Evolutionary conservation across 2,888 invertebrate species (phyloP), one percentile per base, ranked within the genome.

Genomic region (Watsonalla cultraria): DNA sequence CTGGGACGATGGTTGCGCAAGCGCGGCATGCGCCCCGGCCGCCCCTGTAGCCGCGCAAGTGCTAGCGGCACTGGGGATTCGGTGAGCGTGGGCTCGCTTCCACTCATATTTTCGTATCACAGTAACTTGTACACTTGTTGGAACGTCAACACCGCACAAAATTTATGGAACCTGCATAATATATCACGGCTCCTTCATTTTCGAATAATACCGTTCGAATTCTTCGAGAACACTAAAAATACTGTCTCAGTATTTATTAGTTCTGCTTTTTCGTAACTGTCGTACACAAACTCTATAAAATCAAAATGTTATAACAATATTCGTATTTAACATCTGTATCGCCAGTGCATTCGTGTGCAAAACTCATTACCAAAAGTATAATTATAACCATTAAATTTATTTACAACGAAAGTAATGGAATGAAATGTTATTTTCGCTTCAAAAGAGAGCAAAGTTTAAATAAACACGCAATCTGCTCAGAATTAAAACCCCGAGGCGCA

Each of bases 41-140:
- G 78, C 53, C 75, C 80, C 65, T 84, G 90, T 57, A 84, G 76
- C 60, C 90, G 77, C 61, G 90, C 84, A 71, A 90, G 75, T 54
- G 90, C 89, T 75, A 90, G 69, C 53, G 90, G 88, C 75, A 90
- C 90, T 59, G 90, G 90, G 61, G 90, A 86, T 78, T 90, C 90
- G 54, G 89, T 88, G 68, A 90, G 58, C 52, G 90, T 90, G 50
- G 88, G 82, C 68, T 90, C 90, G 70, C 76, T 68, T 42, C 82
- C 80, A 78, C 85, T 90, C 90, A 86, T 90, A 68, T 68, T 85
- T 66, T 66, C 63, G 51, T 42, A 63, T 64, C 66, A 53, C 73
- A 76, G 8, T 49, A 49, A 47, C 37, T 74, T 70, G 42, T 57
- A 56, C 75, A 79, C 76, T 77, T 55, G 59, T 65, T 65, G 65